Percentiles rank a stretch among this genome's conserved stretches.
phyloP scores from a whole-genome alignment of 2,888 invertebrate genomes.

The Cephalotes varians region DNA sequence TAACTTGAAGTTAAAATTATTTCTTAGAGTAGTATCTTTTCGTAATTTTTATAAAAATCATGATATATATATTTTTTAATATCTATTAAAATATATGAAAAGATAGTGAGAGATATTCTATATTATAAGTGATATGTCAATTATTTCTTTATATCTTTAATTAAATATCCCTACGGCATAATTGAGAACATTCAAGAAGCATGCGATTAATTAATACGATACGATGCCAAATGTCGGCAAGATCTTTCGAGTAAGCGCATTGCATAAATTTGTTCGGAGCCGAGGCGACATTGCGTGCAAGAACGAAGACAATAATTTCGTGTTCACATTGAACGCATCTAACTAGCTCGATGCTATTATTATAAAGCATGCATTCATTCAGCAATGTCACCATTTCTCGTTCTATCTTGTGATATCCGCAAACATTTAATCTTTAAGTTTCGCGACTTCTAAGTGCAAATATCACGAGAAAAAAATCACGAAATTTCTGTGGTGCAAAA shows the following conservation, averaged over 20 bases:
- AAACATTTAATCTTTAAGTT: constrained; percentile 11
- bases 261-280: constrained; percentile 29
- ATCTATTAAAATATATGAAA: not conserved
- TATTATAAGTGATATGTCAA: not conserved
- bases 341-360: constrained; percentile 38
- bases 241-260: constrained; percentile 21
- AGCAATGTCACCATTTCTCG: constrained; percentile 21
- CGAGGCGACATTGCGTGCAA: constrained; percentile 31
- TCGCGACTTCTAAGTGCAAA: constrained; percentile 18
- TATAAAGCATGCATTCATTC: too few relatives aligned
- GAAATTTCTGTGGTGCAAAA: constrained; percentile 23
- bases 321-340: constrained; percentile 36
- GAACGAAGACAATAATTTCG: constrained; percentile 18
- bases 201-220: constrained; percentile 27
- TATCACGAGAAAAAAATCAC: constrained; percentile 14
- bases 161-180: not conserved
- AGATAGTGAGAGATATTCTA: not conserved
- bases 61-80: too few relatives aligned
- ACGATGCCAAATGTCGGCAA: constrained; percentile 23
- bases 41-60: not conserved
- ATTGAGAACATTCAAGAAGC: not conserved
- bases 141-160: not conserved
- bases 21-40: not conserved
- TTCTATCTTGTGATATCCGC: not conserved
- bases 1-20: not conserved